Base-by-base conservation (phyloP, 64 coral and sea anemone species). In the Acropora yongei region DNA sequence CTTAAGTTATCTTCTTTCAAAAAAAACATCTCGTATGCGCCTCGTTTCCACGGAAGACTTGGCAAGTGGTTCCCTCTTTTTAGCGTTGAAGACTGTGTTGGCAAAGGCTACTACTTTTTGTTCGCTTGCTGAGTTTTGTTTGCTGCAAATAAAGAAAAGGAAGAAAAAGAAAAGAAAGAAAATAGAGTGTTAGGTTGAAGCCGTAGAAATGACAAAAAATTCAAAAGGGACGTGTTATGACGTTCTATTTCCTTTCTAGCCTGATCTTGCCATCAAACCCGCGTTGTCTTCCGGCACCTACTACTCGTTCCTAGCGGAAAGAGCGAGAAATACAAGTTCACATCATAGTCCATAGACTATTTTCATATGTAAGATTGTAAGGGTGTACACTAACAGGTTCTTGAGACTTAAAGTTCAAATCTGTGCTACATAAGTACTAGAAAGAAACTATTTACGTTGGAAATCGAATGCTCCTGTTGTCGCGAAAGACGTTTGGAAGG, bases 21-120 rank as follows among this genome's bases (percentile, higher is more conserved):
- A 97, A 63, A 97, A 97, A 1, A 97, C 95, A 49, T 97, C 95
- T 72, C 95, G 78, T 88, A 94, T 97, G 61, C 95, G 75, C 66
- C 92, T 78, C 41, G 82, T 86, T 84, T 97, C 95, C 41, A 93
- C 92, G 68, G 84, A 87, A 17, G 92, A 94, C 74, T 94, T 87
- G 0, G 92, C 95, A 8, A 94, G 71, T 6, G 95, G 92, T 72
- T 97, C 79, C 1, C 78, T 82, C 46, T 84, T 94, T 89, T 91
- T 94, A 4, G 78, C 80, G 44, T 88, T 80, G 86, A 94, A 97
- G 5, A 97, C 53, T 49, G 91, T 72, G 88, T 97, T 97, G 1
- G 88, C 92, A 75, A 88, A 94, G 12, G 92, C 95, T 7, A 94
- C 79, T 4, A 88, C 88, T 71, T 90, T 97, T 55, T 80, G 67